A percentile compares a stretch with the other conserved stretches of the same genome.
Conservation (phyloP, 92 coral and sea anemone species). For the Epizoanthus fatuus region DNA sequence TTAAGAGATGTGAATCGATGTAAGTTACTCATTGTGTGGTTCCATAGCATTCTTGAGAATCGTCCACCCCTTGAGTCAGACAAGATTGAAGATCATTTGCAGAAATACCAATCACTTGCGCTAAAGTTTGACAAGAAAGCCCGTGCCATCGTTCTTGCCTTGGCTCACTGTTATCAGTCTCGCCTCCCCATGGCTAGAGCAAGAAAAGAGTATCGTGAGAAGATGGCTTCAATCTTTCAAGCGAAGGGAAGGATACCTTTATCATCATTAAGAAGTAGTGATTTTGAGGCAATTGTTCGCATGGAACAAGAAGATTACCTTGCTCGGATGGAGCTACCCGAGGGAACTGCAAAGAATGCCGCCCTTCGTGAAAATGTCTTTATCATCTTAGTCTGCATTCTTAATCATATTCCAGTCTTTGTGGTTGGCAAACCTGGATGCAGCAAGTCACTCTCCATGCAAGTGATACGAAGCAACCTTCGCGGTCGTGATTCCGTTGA, state of each 20-base stretch:
- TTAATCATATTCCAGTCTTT: slow-evolving; percentile 95
- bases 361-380: slow-evolving; percentile 99
- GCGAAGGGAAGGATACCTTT: slow-evolving; percentile 20
- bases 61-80: slow-evolving; percentile 37
- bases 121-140: neutral
- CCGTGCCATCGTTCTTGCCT: slow-evolving; percentile 80
- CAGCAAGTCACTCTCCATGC: slow-evolving; percentile 98
- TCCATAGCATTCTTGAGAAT: slow-evolving; percentile 52
- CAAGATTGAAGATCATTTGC: slow-evolving; percentile 31
- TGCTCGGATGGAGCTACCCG: slow-evolving; percentile 96
- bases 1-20: slow-evolving; percentile 91
- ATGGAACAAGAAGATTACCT: slow-evolving; percentile 96
- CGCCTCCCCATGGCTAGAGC: slow-evolving; percentile 80
- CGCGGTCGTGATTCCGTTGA: slow-evolving; percentile 95
- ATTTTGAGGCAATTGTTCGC: slow-evolving; percentile 87
- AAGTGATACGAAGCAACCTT: slow-evolving; percentile 91
- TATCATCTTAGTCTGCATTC: slow-evolving; percentile 94
- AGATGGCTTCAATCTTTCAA: slow-evolving; percentile 60
- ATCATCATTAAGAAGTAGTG: slow-evolving; percentile 17
- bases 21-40: slow-evolving; percentile 85
- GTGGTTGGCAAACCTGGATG: slow-evolving; percentile 99
- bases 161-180: slow-evolving; percentile 97
- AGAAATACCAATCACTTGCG: slow-evolving; percentile 40
- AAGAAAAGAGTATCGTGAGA: slow-evolving; percentile 72
- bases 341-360: slow-evolving; percentile 95